Percentiles rank a stretch among this genome's conserved stretches.
These are phyloP conservation scores for Neopipo cinnamomea DNA, from an alignment of 2,113 vertebrate genomes.

Conservation along the genomic window DNA sequence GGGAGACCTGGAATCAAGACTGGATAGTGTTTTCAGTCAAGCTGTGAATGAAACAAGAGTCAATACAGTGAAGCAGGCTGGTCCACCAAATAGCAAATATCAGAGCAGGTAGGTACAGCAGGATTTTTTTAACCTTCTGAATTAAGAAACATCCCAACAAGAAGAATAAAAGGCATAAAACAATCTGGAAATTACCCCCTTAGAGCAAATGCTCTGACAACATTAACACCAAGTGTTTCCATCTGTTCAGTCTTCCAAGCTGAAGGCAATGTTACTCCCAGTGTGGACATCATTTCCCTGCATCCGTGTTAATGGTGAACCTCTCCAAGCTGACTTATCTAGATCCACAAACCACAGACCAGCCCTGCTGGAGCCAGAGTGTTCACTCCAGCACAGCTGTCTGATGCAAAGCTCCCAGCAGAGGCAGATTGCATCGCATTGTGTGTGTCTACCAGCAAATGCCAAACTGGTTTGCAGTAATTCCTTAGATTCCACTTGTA, in stretches of 20 bases:
- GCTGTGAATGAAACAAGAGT: background rate
- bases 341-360: background rate
- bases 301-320: background rate
- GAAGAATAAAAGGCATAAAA: background rate
- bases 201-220: background rate
- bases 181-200: background rate
- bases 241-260: background rate
- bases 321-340: background rate
- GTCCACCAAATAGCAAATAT: background rate
- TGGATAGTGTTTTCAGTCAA: slow-evolving; percentile 1
- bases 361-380: background rate
- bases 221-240: background rate
- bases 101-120: background rate
- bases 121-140: background rate
- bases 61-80: background rate
- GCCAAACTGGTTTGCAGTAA: background rate
- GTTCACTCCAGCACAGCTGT: background rate
- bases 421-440: rapidly evolving
- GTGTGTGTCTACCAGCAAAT: background rate
- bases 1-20: slow-evolving; percentile 6
- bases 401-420: background rate
- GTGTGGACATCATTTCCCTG: background rate
- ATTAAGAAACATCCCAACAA: background rate
- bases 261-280: background rate
- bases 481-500: rapidly evolving